phyloP scores from a whole-genome alignment of 2,113 vertebrate species.

The Oreotragus oreotragus region DNA sequence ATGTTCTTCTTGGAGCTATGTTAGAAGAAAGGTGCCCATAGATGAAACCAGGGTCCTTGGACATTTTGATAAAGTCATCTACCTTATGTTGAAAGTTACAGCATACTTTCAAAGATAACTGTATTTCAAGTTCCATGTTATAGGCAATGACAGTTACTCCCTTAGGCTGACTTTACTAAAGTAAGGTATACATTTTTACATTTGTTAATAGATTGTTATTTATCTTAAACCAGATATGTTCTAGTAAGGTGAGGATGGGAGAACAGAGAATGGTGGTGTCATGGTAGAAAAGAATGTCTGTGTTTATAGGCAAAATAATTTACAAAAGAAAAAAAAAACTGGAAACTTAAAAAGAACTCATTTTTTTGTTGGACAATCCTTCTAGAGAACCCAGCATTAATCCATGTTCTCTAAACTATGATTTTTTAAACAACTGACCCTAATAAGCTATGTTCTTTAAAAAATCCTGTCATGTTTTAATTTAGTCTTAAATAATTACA shows the following conservation, averaged over 20 bases:
- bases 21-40: neutral
- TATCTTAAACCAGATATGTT: neutral
- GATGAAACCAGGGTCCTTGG: neutral
- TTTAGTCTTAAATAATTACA: slow-evolving; percentile 47
- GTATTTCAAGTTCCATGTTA: neutral
- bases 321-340: neutral
- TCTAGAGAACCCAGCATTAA: neutral
- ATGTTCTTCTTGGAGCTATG: neutral
- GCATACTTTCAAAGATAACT: neutral
- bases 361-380: neutral
- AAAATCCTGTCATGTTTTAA: slow-evolving; percentile 42
- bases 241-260: neutral
- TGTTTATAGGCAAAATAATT: neutral
- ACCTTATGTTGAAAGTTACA: neutral
- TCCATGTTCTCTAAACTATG: neutral
- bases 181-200: neutral
- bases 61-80: neutral
- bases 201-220: neutral
- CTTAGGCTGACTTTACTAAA: neutral
- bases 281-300: neutral
- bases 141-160: neutral
- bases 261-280: no score
- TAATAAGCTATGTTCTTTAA: slow-evolving; percentile 28
- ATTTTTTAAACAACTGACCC: slow-evolving; percentile 40
- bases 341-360: neutral